phyloP scores from a whole-genome alignment of 2,797 vertebrate species.

The Pygocentrus nattereri region DNA sequence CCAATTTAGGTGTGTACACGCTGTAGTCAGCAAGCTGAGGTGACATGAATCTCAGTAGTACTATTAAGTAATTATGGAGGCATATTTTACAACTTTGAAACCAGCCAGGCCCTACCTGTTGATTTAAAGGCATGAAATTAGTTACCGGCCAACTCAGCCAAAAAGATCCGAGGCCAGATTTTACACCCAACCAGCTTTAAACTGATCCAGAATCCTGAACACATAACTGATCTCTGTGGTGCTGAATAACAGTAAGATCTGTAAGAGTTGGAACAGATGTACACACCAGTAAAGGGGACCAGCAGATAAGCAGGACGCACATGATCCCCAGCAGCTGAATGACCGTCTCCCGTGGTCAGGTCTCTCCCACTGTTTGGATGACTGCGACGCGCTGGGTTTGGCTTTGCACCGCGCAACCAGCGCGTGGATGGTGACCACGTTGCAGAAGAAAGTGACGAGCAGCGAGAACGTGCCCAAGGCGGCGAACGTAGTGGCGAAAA shows the following conservation, averaged over 20 bases:
- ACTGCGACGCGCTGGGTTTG: slow-evolving; percentile 77
- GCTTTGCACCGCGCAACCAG: slow-evolving; percentile 86
- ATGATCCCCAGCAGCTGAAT: slow-evolving; percentile 94
- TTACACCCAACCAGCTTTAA: too few species aligned
- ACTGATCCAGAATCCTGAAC: too few species aligned
- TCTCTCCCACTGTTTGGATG: slow-evolving; percentile 89
- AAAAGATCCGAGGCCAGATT: too few species aligned
- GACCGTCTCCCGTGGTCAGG: slow-evolving; percentile 94
- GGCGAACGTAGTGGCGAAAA: slow-evolving; percentile 88
- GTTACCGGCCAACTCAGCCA: too few species aligned
- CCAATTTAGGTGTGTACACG: too few species aligned
- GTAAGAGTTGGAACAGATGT: background rate
- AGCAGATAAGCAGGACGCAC: slow-evolving; percentile 93
- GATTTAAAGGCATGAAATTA: too few species aligned
- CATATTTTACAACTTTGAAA: too few species aligned
- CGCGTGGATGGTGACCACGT: slow-evolving; percentile 90
- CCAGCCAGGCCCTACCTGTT: too few species aligned
- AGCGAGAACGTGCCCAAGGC: slow-evolving; percentile 87
- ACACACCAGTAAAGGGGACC: slow-evolving; percentile 96
- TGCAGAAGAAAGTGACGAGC: slow-evolving; percentile 87
- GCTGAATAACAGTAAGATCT: background rate
- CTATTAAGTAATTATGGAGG: too few species aligned
- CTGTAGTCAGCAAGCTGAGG: too few species aligned
- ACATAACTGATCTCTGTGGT: background rate
- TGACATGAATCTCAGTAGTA: too few species aligned